phyloP scores from a whole-genome alignment of 1,140 invertebrate species.

The Scylla paramamosain region DNA sequence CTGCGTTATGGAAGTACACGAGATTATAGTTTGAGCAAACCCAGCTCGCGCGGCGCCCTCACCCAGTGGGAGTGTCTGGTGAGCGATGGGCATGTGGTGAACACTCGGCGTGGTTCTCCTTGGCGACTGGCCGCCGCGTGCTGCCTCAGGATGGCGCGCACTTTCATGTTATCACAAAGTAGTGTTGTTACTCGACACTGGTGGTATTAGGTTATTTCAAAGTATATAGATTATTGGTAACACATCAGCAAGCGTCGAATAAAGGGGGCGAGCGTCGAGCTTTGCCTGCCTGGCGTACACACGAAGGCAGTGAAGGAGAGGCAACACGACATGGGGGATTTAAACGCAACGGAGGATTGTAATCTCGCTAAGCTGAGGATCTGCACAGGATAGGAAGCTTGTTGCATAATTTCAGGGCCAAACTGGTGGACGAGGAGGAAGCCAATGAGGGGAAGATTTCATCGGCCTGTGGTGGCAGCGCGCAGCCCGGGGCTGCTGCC shows the following conservation, averaged over 20 bases:
- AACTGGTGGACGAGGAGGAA: not conserved
- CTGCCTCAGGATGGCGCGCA: too few relatives aligned
- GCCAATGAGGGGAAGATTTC: not conserved
- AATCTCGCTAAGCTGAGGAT: constrained; percentile 13
- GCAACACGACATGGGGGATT: not conserved
- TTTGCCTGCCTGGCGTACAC: not conserved
- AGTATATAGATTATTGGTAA: not conserved
- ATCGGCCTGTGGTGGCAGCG: not conserved
- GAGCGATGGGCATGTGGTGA: too few relatives aligned
- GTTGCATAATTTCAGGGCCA: not conserved
- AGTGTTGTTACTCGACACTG: too few relatives aligned
- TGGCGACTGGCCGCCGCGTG: too few relatives aligned
- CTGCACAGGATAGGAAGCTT: not conserved
- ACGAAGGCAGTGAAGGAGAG: not conserved
- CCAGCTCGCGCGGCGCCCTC: too few relatives aligned
- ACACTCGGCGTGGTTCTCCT: too few relatives aligned
- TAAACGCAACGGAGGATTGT: constrained; percentile 21
- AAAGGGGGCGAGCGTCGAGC: not conserved
- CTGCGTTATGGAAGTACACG: too few relatives aligned
- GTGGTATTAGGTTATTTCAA: too few relatives aligned
- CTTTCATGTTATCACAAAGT: too few relatives aligned
- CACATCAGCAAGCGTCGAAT: not conserved
- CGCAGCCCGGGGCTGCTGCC: not conserved
- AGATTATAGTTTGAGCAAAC: too few relatives aligned
- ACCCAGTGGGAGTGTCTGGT: too few relatives aligned